Conservation (phyloP, 2,113 vertebrate species). For the Atractosteus spatula region DNA sequence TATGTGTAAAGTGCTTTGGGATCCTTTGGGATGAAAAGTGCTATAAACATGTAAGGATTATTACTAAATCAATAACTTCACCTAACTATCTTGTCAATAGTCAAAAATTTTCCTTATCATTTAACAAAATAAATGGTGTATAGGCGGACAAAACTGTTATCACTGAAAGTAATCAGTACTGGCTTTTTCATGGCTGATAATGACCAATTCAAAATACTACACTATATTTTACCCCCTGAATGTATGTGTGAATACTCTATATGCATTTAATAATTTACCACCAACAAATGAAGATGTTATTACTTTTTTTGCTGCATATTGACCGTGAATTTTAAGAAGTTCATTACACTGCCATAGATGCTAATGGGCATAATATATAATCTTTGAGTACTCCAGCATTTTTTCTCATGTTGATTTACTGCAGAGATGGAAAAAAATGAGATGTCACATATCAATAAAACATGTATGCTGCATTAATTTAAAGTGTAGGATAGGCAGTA, state of each 20-base stretch:
- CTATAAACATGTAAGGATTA: too few relatives aligned
- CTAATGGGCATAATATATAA: conserved; percentile 32
- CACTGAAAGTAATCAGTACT: too few relatives aligned
- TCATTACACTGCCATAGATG: conserved; percentile 30
- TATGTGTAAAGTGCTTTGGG: too few relatives aligned
- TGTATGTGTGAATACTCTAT: neutral
- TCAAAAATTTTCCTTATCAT: neutral
- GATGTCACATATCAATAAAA: conserved; percentile 22
- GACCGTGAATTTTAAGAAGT: conserved; percentile 32
- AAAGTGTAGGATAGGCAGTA: conserved; percentile 19
- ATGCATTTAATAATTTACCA: conserved; percentile 15
- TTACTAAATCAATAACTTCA: too few relatives aligned
- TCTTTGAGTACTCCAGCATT: conserved; percentile 25
- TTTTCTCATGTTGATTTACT: conserved; percentile 27
- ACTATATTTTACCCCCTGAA: too few relatives aligned
- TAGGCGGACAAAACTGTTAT: too few relatives aligned
- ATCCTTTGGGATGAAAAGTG: too few relatives aligned
- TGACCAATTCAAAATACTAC: too few relatives aligned
- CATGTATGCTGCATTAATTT: conserved; percentile 22
- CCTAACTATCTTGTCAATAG: neutral
- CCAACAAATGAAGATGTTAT: conserved; percentile 20
- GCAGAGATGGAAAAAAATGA: conserved; percentile 20
- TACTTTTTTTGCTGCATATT: conserved; percentile 33
- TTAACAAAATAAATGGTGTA: neutral
- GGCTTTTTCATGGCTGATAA: too few relatives aligned